phyloP scores from a whole-genome alignment of 2,797 vertebrate species.

The Protosalanx chinensis region DNA sequence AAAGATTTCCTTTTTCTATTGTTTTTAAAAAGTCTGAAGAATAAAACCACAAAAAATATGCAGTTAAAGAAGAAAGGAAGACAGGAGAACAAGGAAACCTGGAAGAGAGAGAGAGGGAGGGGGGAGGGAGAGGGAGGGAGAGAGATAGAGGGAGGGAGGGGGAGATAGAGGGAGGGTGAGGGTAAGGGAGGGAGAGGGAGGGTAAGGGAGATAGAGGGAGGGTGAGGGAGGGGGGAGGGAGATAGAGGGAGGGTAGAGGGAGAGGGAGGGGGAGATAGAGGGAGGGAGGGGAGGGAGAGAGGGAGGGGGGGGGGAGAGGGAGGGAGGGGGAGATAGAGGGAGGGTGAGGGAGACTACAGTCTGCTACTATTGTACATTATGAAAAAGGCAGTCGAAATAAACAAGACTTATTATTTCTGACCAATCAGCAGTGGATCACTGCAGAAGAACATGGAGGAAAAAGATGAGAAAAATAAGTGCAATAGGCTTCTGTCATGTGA shows the following conservation, averaged over 20 bases:
- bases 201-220: neutral
- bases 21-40: slow-evolving; percentile 59
- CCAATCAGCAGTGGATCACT: slow-evolving; percentile 53
- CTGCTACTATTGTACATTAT: slow-evolving; percentile 47
- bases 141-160: too few species aligned
- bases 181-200: neutral
- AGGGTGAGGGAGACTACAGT: slow-evolving; percentile 37
- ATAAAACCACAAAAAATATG: slow-evolving; percentile 42
- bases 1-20: slow-evolving; percentile 56
- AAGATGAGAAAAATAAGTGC: slow-evolving; percentile 64
- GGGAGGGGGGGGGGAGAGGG: neutral
- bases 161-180: too few species aligned
- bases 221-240: neutral
- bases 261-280: too few species aligned
- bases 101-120: neutral
- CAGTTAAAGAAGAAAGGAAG: slow-evolving; percentile 29
- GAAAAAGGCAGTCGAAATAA: slow-evolving; percentile 64
- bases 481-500: slow-evolving; percentile 61
- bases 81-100: slow-evolving; percentile 20
- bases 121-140: neutral
- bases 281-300: neutral
- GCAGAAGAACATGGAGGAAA: slow-evolving; percentile 60
- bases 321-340: neutral
- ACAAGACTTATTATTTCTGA: slow-evolving; percentile 53
- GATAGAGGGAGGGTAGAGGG: neutral